Conservation (phyloP, 2,113 vertebrate species). For the Ochotona princeps region DNA sequence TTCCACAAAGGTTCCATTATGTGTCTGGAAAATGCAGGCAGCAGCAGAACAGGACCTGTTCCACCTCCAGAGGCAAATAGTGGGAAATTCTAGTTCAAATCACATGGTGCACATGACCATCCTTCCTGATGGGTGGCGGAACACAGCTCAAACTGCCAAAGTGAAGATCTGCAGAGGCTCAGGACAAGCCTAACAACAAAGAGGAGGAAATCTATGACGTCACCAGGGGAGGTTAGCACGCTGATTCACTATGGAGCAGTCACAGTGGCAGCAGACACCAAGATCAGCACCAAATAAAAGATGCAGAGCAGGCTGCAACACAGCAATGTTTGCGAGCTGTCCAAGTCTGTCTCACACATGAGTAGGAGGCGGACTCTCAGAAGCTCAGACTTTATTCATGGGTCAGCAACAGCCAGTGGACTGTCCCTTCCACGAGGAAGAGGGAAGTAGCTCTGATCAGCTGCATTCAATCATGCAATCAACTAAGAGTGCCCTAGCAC, state of each 20-base stretch:
- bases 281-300: not conserved
- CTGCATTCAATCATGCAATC: too few species aligned
- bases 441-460: too few species aligned
- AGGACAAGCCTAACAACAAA: not conserved
- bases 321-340: too few species aligned
- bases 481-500: too few species aligned
- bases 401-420: too few species aligned
- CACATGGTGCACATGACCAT: accelerated
- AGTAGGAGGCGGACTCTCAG: too few species aligned
- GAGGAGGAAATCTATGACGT: not conserved
- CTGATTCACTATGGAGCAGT: not conserved
- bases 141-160: not conserved
- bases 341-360: too few species aligned
- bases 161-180: not conserved
- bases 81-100: not conserved
- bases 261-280: not conserved
- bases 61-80: not conserved
- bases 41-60: not conserved
- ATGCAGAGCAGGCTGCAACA: too few species aligned
- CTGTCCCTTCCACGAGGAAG: too few species aligned
- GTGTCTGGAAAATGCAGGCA: not conserved
- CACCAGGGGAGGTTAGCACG: not conserved
- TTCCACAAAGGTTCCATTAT: not conserved
- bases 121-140: not conserved
- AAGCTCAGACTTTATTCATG: too few species aligned